Conservation (phyloP, 2,113 vertebrate species). For the Daboia siamensis region DNA sequence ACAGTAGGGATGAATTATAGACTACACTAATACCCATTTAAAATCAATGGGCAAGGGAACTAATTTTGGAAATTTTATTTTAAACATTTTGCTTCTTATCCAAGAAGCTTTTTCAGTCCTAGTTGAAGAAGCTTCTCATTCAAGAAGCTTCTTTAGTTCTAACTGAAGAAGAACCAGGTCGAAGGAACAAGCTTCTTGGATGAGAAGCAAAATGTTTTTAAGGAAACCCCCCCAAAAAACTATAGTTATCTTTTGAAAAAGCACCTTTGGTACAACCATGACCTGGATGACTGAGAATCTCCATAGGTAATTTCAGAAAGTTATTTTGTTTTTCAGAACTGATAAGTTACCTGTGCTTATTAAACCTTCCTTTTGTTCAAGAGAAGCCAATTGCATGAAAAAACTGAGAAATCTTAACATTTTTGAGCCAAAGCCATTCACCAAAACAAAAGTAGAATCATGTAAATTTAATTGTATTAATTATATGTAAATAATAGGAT, state of each 20-base stretch:
- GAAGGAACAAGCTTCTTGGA: neutral
- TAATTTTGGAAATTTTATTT: neutral
- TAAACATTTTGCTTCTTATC: neutral
- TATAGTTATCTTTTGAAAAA: neutral
- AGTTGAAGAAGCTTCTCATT: too few species aligned
- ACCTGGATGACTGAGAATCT: neutral
- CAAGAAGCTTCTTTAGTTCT: neutral
- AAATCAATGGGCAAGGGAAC: neutral
- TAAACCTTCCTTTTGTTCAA: neutral
- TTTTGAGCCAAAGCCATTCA: neutral
- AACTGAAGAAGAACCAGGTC: neutral
- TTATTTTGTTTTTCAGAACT: neutral
- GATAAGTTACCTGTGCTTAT: neutral
- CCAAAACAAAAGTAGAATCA: neutral
- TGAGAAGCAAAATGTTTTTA: neutral
- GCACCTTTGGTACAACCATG: neutral
- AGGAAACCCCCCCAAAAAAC: neutral
- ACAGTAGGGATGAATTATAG: neutral
- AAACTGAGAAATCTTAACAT: neutral
- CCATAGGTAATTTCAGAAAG: neutral
- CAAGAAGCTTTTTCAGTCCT: neutral
- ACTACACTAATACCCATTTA: neutral
- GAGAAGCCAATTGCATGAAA: neutral
- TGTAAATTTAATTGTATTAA: neutral
- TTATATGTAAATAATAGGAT: neutral